Evolutionary conservation across 2,888 invertebrate genomes (phyloP), one percentile per base, ranked within the genome.

Genomic region (Lithosia quadra): DNA sequence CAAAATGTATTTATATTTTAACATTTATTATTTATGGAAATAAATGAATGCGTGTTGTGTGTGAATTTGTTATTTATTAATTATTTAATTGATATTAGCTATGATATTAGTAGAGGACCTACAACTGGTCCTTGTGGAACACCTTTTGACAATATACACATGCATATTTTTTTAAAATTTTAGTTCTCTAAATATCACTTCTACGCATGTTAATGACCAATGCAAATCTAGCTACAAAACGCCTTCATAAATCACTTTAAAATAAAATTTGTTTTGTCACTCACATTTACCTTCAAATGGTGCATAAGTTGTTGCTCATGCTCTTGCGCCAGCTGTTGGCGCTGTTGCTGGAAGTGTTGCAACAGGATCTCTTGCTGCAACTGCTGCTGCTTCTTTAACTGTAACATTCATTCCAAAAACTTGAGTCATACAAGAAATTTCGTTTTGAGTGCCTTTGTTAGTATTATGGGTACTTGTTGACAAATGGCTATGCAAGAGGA

Each of bases 301-400:
- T 98, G 98, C 92, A 97, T 96, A 84, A 98, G 95, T 92, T 98
- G 98, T 86, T 98, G 97, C 92, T 98, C 98, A 92, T 99, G 98
- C 89, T 98, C 97, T 91, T 98, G 97, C 79, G 98, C 98, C 74
- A 99, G 95, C 93, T 98, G 98, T 89, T 98, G 98, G 85, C 98
- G 97, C 91, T 98, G 98, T 86, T 97, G 98, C 91, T 98, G 98
- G 95, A 98, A 99, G 91, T 98, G 98, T 92, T 98, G 98, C 88
- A 98, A 96, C 81, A 99, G 96, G 86, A 98, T 97, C 94, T 98
- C 98, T 89, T 98, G 98, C 91, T 99, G 98, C 86, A 98, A 95
- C 93, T 98, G 98, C 92, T 99, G 98, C 91, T 98, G 98, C 95
- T 98, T 98, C 96, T 98, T 98, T 91, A 99, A 96, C 98, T 98